phyloP scores from a whole-genome alignment of 2,113 vertebrate species.

The Oreochromis niloticus region DNA sequence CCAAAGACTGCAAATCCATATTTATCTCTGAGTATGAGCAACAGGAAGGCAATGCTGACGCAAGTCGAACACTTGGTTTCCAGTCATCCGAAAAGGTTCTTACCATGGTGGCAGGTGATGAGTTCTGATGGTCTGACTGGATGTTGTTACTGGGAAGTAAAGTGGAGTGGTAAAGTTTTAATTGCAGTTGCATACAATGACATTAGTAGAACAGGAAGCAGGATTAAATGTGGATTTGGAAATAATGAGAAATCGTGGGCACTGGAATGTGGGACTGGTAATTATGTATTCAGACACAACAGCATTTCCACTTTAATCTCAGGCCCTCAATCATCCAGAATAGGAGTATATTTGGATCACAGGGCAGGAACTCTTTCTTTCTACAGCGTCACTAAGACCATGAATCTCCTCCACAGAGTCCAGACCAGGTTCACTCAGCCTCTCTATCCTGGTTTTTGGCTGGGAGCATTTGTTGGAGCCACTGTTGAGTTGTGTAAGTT shows the following conservation, averaged over 20 bases:
- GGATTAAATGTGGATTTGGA: not conserved
- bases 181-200: not conserved
- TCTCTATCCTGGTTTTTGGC: not conserved
- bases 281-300: not conserved
- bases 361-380: not conserved
- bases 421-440: not conserved
- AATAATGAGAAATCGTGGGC: not conserved
- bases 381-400: not conserved
- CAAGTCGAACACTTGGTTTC: fast-evolving
- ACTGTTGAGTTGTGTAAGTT: not conserved
- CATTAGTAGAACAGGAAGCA: not conserved
- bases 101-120: not conserved
- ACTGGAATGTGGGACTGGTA: fast-evolving
- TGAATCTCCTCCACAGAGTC: not conserved
- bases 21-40: not conserved
- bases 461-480: not conserved
- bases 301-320: not conserved
- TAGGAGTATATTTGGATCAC: not conserved
- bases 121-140: not conserved
- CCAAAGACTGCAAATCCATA: too few relatives aligned
- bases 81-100: not conserved
- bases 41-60: not conserved
- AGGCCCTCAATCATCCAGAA: not conserved
- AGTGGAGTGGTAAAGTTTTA: not conserved
- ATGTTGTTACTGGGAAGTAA: slow-evolving; percentile 1